Base-by-base conservation (phyloP, 2,888 invertebrate species). In the Caenorhabditis uteleia region DNA sequence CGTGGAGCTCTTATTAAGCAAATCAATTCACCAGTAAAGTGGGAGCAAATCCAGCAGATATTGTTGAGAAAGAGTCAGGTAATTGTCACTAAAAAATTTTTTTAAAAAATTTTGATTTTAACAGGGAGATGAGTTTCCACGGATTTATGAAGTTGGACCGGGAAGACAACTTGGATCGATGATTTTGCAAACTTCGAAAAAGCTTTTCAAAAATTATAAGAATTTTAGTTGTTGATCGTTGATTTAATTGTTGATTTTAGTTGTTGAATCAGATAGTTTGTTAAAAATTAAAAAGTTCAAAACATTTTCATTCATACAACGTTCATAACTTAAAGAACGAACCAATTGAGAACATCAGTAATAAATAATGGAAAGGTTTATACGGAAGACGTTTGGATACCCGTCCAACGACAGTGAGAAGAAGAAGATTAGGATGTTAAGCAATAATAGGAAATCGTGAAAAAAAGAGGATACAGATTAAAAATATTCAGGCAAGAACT, bases 11-110 rank as follows among this genome's bases (percentile, higher is more conserved):
- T 82, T 12, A 59, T 67, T 8, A 68, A 74, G 29, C 82, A 82
- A 54, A 64, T 82, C 23, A 70, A 62, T 38, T 58, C 62, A 16
- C 79, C 82, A 1, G 79, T 82, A 6, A 79, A 77, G 50, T 82
- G 82, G 82, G 82, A 82, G 44, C 82, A 82, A 53, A 82, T 82
- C 48, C 74, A 77, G 54, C 82, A 82, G 54, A 14, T 77, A 5
- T 43, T 82, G 29, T 82, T 70, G 55, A 62, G 79, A 34, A 82
- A 78, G 43, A 76, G 79, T 46, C 59, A 75, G 68, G 78, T 77
- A 36, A 5, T 3, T 21, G 8, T n/a, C 14, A 21, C 12, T 2
- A n/a, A 36, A 20, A 7, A 16, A 43, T 51, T 51, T 51, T 34
- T 25, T 4, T 33, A 23, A 8, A 8, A 8, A 25, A 18, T 29